Percentiles rank a stretch among this genome's conserved stretches.
Evolutionary conservation across 2,888 invertebrate genomes (phyloP).

Genomic region (Gasteruption jaculator): DNA sequence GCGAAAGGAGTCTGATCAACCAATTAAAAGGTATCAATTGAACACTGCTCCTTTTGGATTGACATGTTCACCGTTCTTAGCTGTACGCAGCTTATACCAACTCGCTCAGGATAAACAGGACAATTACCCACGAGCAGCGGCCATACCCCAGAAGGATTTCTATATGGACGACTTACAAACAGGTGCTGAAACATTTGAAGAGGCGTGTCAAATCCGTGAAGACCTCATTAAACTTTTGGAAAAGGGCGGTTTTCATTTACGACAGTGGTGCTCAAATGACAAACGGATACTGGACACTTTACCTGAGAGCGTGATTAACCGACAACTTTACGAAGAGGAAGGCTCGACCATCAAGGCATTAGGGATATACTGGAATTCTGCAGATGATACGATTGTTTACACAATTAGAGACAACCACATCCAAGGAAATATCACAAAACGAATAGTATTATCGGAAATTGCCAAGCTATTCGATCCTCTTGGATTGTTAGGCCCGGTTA

Average conservation of each 20-base stretch:
- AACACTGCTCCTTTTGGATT: constrained; percentile 29
- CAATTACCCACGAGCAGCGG: constrained; percentile 15
- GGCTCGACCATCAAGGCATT: constrained; percentile 18
- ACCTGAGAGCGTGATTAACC: constrained; percentile 10
- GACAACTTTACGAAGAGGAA: constrained; percentile 6
- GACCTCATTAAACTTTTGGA: constrained; percentile 17
- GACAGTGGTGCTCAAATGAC: constrained; percentile 24
- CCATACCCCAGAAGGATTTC: constrained; percentile 13
- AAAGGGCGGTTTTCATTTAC: constrained; percentile 21
- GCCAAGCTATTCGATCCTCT: constrained; percentile 28
- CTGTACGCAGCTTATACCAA: constrained; percentile 20
- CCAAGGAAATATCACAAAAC: constrained; percentile 15
- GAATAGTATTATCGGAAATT: constrained; percentile 25
- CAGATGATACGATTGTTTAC: constrained; percentile 17
- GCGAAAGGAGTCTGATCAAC: constrained; percentile 16
- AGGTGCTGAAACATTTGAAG: constrained; percentile 14
- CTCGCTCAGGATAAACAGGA: constrained; percentile 19
- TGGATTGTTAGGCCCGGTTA: constrained; percentile 25
- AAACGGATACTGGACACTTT: constrained; percentile 9
- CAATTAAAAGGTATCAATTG: constrained; percentile 14
- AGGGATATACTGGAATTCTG: constrained; percentile 20
- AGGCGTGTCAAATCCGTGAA: constrained; percentile 14
- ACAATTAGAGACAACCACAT: constrained; percentile 11
- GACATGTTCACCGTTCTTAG: constrained; percentile 28
- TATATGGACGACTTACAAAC: constrained; percentile 23